These are phyloP conservation scores for Drosophila hamatofila DNA, from an alignment of 2,888 invertebrate genomes.

Conservation along the genomic window DNA sequence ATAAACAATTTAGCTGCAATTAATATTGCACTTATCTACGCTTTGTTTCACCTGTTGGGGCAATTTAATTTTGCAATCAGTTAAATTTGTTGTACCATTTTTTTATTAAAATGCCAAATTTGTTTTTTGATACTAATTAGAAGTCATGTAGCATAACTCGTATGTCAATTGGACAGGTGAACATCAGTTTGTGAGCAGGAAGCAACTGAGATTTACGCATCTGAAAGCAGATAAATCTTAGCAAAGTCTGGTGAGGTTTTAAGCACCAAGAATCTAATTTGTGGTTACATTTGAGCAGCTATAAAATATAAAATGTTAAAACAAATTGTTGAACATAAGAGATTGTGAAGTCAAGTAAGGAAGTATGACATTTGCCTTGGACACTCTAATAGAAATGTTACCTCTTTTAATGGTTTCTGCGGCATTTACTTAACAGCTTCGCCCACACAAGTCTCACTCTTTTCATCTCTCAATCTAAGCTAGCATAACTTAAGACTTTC, in stretches of 20 bases:
- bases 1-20: conserved; percentile 1
- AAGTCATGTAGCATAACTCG: conserved; percentile 9
- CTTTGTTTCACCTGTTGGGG: neutral
- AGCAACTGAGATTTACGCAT: neutral
- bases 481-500: no score
- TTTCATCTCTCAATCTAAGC: no score
- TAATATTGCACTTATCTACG: conserved; percentile 2
- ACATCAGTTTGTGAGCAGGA: neutral
- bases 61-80: neutral
- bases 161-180: neutral
- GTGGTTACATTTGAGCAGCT: neutral
- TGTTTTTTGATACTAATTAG: conserved; percentile 18
- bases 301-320: neutral
- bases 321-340: neutral
- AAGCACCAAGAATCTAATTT: neutral
- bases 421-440: no score
- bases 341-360: no score
- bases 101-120: neutral
- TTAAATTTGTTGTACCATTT: neutral
- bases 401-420: no score
- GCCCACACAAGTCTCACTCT: no score
- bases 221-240: neutral
- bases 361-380: no score
- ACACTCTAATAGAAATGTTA: no score
- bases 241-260: neutral